phyloP scores from a whole-genome alignment of 2,797 vertebrate genomes.

The Centroberyx gerrardi region DNA sequence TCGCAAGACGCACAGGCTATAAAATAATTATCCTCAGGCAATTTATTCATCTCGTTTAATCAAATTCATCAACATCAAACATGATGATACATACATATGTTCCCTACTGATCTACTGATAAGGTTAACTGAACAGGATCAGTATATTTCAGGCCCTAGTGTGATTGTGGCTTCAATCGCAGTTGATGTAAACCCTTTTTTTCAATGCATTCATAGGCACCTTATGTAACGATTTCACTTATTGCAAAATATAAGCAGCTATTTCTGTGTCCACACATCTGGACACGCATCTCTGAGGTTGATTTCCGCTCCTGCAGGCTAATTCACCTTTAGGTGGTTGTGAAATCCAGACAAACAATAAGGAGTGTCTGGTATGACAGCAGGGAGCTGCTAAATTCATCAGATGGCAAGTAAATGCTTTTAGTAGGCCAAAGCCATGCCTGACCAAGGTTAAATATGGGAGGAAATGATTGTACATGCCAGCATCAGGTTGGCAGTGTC shows the following conservation, averaged over 20 bases:
- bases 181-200: too few species aligned
- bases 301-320: neutral
- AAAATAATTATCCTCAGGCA: neutral
- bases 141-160: neutral
- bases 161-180: neutral
- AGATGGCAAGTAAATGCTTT: neutral
- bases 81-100: neutral
- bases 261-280: neutral
- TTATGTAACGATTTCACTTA: neutral
- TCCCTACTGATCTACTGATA: too few species aligned
- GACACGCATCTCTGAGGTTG: neutral
- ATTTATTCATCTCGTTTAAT: neutral
- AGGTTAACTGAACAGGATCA: neutral
- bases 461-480: conserved; percentile 12
- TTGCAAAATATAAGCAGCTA: conserved; percentile 11
- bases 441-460: conserved; percentile 25
- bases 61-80: neutral
- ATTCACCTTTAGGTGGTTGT: conserved; percentile 3
- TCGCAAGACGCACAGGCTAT: neutral
- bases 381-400: neutral
- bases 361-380: neutral
- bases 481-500: neutral
- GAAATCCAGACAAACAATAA: conserved; percentile 8
- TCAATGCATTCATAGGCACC: neutral
- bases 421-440: neutral